phyloP scores from a whole-genome alignment of 1,140 invertebrate genomes.

The Trichomalopsis sarcophagae region DNA sequence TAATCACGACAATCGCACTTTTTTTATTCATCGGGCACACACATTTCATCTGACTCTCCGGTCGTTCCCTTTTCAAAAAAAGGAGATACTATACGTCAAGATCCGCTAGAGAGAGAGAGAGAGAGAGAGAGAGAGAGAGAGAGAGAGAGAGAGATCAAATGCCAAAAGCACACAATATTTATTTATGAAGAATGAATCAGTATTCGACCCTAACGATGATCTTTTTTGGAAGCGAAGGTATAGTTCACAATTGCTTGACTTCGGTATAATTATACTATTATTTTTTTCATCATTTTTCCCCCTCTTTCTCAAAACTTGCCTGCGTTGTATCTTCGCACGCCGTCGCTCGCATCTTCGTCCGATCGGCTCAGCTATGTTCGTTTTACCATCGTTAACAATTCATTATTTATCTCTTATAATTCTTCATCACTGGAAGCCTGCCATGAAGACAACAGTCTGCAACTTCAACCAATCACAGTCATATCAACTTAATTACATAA shows the following conservation, averaged over 20 bases:
- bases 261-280: constrained; percentile 13
- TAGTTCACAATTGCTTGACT: constrained; percentile 44
- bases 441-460: constrained; percentile 63
- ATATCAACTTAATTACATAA: constrained; percentile 46
- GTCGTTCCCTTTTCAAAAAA: not conserved
- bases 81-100: not conserved
- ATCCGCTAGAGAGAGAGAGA: not conserved
- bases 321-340: not conserved
- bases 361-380: not conserved
- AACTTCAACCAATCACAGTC: constrained; percentile 54
- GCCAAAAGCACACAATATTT: constrained; percentile 40
- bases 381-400: constrained; percentile 32
- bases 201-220: constrained; percentile 8
- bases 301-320: not conserved
- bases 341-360: not conserved
- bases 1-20: constrained; percentile 29
- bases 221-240: constrained; percentile 43
- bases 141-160: constrained; percentile 18
- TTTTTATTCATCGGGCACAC: not conserved
- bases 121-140: too few species aligned
- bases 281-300: constrained; percentile 13
- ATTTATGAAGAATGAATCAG: constrained; percentile 31
- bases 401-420: constrained; percentile 37
- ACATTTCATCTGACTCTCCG: not conserved
- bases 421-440: constrained; percentile 67